phyloP scores from a whole-genome alignment of 1,140 invertebrate species.

The Zaprionus davidi region DNA sequence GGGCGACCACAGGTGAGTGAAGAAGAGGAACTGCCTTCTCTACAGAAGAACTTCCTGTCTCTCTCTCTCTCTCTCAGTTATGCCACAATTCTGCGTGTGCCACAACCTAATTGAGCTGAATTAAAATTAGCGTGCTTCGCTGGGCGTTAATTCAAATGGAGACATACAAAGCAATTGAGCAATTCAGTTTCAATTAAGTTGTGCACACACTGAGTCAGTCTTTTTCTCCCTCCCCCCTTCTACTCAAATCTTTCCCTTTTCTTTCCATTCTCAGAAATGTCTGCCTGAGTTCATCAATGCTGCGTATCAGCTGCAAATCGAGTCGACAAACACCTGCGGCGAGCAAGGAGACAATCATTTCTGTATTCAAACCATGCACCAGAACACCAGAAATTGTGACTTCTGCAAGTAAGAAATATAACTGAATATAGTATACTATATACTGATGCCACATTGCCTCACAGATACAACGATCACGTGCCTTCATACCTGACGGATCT shows the following conservation, averaged over 20 bases:
- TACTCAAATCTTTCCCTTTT: not conserved
- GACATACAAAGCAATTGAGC: constrained; percentile 69
- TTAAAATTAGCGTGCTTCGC: constrained; percentile 32
- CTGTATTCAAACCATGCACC: constrained; percentile 93
- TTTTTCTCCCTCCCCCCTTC: not conserved
- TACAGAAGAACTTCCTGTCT: not conserved
- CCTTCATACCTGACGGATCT: constrained; percentile 93
- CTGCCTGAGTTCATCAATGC: constrained; percentile 98
- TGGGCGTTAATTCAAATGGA: constrained; percentile 54
- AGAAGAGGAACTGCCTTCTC: not conserved
- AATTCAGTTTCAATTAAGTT: constrained; percentile 43
- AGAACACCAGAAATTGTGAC: constrained; percentile 85
- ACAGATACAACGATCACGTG: constrained; percentile 71
- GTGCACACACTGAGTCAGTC: not conserved
- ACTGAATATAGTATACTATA: not conserved
- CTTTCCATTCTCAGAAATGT: constrained; percentile 89
- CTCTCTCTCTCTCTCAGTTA: not conserved
- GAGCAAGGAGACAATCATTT: constrained; percentile 90
- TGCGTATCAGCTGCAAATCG: constrained; percentile 93
- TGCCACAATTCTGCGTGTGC: not conserved
- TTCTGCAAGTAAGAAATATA: constrained; percentile 78
- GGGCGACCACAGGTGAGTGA: constrained; percentile 78
- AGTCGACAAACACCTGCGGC: constrained; percentile 98
- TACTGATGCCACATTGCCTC: not conserved
- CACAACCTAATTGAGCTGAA: constrained; percentile 59